phyloP scores from a whole-genome alignment of 2,797 vertebrate species.

The Arctocebus calabarensis region DNA sequence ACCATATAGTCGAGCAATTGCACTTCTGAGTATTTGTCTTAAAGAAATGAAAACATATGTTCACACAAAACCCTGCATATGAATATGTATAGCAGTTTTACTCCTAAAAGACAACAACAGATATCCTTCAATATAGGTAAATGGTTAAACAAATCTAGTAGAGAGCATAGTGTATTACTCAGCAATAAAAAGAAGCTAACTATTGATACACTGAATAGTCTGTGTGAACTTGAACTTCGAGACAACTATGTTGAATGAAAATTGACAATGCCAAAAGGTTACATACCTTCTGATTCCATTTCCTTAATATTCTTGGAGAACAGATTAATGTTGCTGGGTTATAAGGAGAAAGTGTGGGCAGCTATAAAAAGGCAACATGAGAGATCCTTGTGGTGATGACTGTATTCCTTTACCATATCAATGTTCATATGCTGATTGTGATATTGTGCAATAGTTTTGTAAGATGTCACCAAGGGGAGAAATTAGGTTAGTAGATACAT shows the following conservation, averaged over 20 bases:
- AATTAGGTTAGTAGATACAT: not conserved
- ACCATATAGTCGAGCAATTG: not conserved
- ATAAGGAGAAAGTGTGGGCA: not conserved
- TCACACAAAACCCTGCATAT: not conserved
- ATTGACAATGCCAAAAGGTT: not conserved
- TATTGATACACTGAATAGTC: not conserved
- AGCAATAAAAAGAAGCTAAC: not conserved
- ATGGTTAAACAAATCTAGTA: not conserved
- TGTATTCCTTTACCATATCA: not conserved
- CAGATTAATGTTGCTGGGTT: not conserved
- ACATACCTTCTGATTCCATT: not conserved
- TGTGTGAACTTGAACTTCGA: not conserved
- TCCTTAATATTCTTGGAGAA: not conserved
- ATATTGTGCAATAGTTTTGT: not conserved
- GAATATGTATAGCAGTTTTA: not conserved
- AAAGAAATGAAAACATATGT: not conserved
- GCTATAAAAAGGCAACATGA: not conserved
- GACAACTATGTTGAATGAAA: not conserved
- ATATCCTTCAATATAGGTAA: not conserved
- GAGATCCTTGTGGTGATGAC: not conserved
- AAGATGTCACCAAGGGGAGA: not conserved
- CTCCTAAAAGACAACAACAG: not conserved
- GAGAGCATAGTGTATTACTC: too few species aligned
- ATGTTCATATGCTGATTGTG: not conserved
- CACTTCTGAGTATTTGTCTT: not conserved